Evolutionary conservation across 2,888 invertebrate genomes (phyloP).

Genomic region (Pseudococcus viburni): DNA sequence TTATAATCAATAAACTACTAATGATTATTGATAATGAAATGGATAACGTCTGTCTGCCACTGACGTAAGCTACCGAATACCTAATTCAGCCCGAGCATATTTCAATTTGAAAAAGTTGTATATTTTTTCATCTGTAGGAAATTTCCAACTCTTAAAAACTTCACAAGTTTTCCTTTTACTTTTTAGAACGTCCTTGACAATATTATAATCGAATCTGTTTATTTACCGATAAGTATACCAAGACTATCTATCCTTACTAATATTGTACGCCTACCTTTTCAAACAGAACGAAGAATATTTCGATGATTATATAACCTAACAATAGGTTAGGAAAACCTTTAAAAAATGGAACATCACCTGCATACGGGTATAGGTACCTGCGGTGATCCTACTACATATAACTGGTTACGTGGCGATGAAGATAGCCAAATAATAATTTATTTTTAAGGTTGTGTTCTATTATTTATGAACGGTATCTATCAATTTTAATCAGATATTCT

Average conservation of each 20-base stretch:
- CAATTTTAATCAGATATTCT: no score
- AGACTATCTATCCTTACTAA: not conserved
- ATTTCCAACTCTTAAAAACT: not conserved
- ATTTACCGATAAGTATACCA: not conserved
- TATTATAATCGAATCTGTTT: not conserved
- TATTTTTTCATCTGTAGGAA: not conserved
- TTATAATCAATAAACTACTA: not conserved
- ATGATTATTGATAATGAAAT: conserved; percentile 1
- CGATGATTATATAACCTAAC: not conserved
- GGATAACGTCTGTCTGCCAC: not conserved
- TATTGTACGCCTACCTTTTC: not conserved
- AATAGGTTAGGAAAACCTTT: not conserved
- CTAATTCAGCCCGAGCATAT: no score
- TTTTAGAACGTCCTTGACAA: not conserved
- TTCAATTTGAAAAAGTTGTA: no score
- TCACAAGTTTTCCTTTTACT: not conserved
- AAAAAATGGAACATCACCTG: conserved; percentile 1
- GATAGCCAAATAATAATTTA: no score
- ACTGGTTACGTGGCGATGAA: no score
- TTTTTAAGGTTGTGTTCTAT: no score
- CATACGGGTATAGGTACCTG: conserved; percentile 16
- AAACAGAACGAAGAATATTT: not conserved
- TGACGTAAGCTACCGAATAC: not conserved
- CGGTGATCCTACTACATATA: not conserved
- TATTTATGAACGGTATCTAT: no score